These are phyloP conservation scores for Hyalella azteca DNA, from an alignment of 2,888 invertebrate species.

Conservation along the genomic window DNA sequence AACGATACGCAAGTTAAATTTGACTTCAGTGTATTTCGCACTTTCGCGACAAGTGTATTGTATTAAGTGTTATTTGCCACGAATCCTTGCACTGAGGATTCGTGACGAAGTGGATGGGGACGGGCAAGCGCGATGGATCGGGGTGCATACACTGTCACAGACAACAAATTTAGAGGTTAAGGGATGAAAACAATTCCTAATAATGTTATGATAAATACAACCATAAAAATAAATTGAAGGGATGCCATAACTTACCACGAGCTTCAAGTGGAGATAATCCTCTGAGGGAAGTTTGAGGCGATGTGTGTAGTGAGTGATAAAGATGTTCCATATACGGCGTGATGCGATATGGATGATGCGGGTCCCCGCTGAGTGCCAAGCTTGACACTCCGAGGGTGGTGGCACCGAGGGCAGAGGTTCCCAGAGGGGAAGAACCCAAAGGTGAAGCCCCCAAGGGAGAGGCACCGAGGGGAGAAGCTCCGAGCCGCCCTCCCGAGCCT, in stretches of 20 bases:
- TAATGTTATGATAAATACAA: too few relatives aligned
- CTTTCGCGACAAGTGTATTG: too few relatives aligned
- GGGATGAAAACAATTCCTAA: too few relatives aligned
- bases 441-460: conserved; percentile 64
- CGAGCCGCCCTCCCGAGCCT: conserved; percentile 59
- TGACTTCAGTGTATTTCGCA: too few relatives aligned
- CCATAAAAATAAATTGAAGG: not conserved
- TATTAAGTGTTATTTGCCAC: too few relatives aligned
- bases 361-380: conserved; percentile 55
- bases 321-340: conserved; percentile 77
- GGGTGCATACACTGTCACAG: too few relatives aligned
- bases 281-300: conserved; percentile 73
- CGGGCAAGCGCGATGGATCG: too few relatives aligned
- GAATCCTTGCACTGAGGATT: too few relatives aligned
- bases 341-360: conserved; percentile 75
- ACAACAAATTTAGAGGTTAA: too few relatives aligned
- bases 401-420: conserved; percentile 66
- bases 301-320: conserved; percentile 74
- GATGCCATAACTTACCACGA: conserved; percentile 65
- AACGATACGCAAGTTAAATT: too few relatives aligned
- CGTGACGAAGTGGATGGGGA: too few relatives aligned
- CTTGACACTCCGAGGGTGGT: conserved; percentile 64
- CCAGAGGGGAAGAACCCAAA: conserved; percentile 61
- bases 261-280: conserved; percentile 64
- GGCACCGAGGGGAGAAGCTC: conserved; percentile 64